These are phyloP conservation scores for Lampris megalopsis DNA, from an alignment of 2,113 vertebrate genomes.

Conservation along the genomic window DNA sequence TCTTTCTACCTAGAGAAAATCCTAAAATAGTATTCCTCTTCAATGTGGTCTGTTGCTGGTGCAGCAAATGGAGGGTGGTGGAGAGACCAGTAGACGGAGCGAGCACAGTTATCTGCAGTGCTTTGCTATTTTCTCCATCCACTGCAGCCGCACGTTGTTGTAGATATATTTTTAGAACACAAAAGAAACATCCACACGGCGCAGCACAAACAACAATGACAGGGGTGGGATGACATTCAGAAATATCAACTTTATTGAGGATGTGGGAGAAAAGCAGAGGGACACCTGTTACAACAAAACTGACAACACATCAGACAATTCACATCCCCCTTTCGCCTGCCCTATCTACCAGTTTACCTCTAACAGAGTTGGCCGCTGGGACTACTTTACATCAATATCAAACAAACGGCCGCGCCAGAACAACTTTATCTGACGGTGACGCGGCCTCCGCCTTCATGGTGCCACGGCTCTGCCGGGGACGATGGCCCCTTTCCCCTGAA, in stretches of 20 bases:
- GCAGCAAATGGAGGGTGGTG: too few relatives aligned
- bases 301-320: slow-evolving; percentile 32
- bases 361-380: slow-evolving; percentile 45
- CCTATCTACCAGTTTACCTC: slow-evolving; percentile 56
- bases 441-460: slow-evolving; percentile 18
- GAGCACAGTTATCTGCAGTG: too few relatives aligned
- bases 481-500: slow-evolving; percentile 19
- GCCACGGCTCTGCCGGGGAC: not conserved
- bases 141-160: too few relatives aligned
- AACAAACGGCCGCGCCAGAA: slow-evolving; percentile 45
- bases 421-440: slow-evolving; percentile 15
- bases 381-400: slow-evolving; percentile 38
- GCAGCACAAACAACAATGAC: not conserved
- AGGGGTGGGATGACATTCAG: slow-evolving; percentile 34
- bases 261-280: slow-evolving; percentile 63
- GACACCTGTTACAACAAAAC: slow-evolving; percentile 48
- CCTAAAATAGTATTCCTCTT: too few relatives aligned
- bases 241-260: slow-evolving; percentile 73
- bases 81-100: too few relatives aligned
- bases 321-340: slow-evolving; percentile 33
- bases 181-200: not conserved
- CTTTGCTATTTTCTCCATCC: too few relatives aligned
- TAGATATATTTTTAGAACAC: too few relatives aligned
- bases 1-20: too few relatives aligned
- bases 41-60: too few relatives aligned